phyloP scores from a whole-genome alignment of 1,140 invertebrate species.

The Bombyx mandarina region DNA sequence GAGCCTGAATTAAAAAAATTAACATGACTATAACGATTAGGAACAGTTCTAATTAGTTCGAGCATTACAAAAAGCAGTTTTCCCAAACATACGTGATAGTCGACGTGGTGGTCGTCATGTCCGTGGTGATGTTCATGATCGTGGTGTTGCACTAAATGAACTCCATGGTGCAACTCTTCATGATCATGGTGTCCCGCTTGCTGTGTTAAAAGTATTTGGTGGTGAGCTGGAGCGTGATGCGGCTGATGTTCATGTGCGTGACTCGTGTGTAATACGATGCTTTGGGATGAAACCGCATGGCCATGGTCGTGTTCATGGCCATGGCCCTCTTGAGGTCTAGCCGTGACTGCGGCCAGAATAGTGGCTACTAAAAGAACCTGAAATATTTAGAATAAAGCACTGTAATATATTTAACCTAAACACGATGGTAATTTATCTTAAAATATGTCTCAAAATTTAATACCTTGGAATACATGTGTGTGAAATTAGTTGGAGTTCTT shows the following conservation, averaged over 20 bases:
- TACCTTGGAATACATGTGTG: no score
- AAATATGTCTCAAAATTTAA: no score
- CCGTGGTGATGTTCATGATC: slow-evolving; percentile 8
- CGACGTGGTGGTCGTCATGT: slow-evolving; percentile 7
- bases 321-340: background rate
- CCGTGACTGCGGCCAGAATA: background rate
- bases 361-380: background rate
- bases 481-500: no score
- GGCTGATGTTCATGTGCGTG: background rate
- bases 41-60: background rate
- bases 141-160: slow-evolving; percentile 5
- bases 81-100: slow-evolving; percentile 15
- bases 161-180: slow-evolving; percentile 14
- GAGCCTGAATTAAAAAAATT: background rate
- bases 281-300: slow-evolving; percentile 2
- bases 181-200: slow-evolving; percentile 15
- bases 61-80: background rate
- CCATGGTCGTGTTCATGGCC: slow-evolving; percentile 3
- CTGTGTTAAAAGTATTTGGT: slow-evolving; percentile 1
- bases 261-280: slow-evolving; percentile 2
- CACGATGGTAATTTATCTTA: no score
- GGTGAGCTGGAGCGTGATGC: background rate
- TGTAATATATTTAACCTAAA: background rate
- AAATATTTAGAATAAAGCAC: background rate
- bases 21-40: background rate